Conservation (phyloP, 2,797 vertebrate species). For the Simalia tracyae region DNA sequence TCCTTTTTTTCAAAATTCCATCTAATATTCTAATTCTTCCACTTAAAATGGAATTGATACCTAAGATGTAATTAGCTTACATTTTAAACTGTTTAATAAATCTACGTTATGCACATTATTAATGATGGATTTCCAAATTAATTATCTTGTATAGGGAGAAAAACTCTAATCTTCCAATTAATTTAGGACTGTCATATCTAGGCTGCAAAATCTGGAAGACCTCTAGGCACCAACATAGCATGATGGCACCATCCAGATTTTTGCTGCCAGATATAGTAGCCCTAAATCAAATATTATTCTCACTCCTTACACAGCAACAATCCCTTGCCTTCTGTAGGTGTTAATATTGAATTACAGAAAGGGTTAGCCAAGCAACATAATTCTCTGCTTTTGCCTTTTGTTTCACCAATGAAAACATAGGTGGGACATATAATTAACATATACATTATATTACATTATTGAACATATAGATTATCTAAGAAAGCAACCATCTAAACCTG, state of each 20-base stretch:
- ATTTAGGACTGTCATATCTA: neutral
- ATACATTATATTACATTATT: slow-evolving; percentile 16
- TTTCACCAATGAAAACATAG: slow-evolving; percentile 2
- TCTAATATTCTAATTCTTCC: neutral
- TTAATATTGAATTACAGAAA: neutral
- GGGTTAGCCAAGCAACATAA: neutral
- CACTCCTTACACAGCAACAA: neutral
- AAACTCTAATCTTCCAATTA: neutral
- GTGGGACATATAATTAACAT: neutral
- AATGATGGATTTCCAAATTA: slow-evolving; percentile 10
- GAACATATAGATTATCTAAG: neutral
- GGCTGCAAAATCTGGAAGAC: neutral
- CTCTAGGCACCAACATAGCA: neutral
- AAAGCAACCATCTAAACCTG: slow-evolving; percentile 27
- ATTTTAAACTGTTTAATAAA: neutral
- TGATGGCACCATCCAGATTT: neutral
- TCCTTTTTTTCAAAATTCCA: neutral
- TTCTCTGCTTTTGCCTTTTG: neutral
- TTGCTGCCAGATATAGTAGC: neutral
- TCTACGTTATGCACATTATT: neutral
- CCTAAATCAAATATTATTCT: neutral
- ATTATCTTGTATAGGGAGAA: neutral
- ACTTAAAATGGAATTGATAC: slow-evolving; percentile 5
- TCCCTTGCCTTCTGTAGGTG: neutral
- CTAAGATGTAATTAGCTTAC: neutral